These are phyloP conservation scores for Mechanitis messenoides DNA, from an alignment of 2,888 invertebrate species.

Conservation along the genomic window DNA sequence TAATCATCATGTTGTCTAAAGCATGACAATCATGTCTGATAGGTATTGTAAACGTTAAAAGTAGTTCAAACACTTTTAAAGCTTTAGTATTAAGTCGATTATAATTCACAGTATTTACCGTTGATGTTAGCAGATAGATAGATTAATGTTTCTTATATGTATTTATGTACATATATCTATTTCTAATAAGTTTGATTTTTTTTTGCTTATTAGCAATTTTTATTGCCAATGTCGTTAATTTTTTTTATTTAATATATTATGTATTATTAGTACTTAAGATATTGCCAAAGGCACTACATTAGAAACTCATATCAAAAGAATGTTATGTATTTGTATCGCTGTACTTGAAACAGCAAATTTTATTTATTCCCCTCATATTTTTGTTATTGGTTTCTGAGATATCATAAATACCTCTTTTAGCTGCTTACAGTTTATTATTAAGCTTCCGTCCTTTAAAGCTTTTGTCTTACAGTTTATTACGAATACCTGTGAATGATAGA, in stretches of 20 bases:
- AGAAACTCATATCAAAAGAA: constrained; percentile 49
- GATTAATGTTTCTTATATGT: constrained; percentile 8
- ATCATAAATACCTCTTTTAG: constrained; percentile 17
- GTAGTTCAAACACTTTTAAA: constrained; percentile 24
- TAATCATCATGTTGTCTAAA: no score
- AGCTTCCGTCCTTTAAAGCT: constrained; percentile 48
- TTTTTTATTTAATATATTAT: not conserved
- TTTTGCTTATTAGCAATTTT: not conserved
- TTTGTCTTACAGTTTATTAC: constrained; percentile 25
- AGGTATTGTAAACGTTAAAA: constrained; percentile 27
- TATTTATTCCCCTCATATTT: constrained; percentile 8
- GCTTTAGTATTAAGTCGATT: constrained; percentile 18
- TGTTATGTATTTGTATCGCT: constrained; percentile 26
- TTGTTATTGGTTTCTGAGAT: constrained; percentile 8
- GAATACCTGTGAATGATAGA: constrained; percentile 17
- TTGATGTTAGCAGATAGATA: constrained; percentile 24
- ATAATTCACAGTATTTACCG: constrained; percentile 23
- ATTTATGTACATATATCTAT: not conserved
- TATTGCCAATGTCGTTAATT: not conserved
- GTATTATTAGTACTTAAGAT: constrained; percentile 11
- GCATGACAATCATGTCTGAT: constrained; percentile 13
- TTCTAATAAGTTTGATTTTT: no score
- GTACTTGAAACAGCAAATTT: constrained; percentile 14
- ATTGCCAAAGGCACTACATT: constrained; percentile 51
- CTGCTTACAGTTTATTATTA: constrained; percentile 32